Evolutionary conservation across 2,797 vertebrate species (phyloP), one percentile per base, ranked within the genome.

Genomic region (Lacerta agilis): DNA sequence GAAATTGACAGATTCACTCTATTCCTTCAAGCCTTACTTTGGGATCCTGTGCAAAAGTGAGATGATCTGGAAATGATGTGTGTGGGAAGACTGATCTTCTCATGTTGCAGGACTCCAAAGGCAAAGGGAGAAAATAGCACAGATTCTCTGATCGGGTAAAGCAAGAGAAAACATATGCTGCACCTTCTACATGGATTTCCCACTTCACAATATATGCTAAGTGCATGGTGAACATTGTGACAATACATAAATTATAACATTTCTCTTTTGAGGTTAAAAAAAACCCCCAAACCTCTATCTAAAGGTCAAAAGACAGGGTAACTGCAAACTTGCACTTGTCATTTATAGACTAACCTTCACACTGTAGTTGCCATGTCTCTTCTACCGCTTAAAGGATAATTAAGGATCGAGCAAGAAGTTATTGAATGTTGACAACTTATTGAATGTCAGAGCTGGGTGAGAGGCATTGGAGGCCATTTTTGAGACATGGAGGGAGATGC

Each of bases 261-360:
- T 71, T 86, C 25, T 38, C 69, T 20, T 41, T 43, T 58, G 72
- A 88, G 76, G 41, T 84, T 20, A 66, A 49, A 80, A 80, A 88
- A 33, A 1, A 33, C 33, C 33, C 33, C 33, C 33, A 33, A 33
- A 73, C 41, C n/a, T 72, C 80, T n/a, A 85, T 88, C 67, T 23
- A 83, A 75, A 78, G n/a, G 33, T 85, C 55, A 75, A 75, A 73
- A 64, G 38, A 75, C 7, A 75, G 69, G n/a, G 23, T 49, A 80
- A 66, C 33, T 25, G 79, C 45, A 87, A 72, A 73, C 33, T 72
- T 41, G 33, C 10, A 64, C 33, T 55, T 80, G 78, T 49, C 58
- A 71, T 85, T 88, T 71, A 66, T 33, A 73, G 38, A 36, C 71
- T 85, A 66, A 75, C 55, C 83, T 88, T 85, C 69, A 80, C 15